A percentile compares a stretch with the other conserved stretches of the same genome.
These are phyloP conservation scores for Delphinapterus leucas DNA, from an alignment of 2,113 vertebrate genomes.

Conservation along the genomic window DNA sequence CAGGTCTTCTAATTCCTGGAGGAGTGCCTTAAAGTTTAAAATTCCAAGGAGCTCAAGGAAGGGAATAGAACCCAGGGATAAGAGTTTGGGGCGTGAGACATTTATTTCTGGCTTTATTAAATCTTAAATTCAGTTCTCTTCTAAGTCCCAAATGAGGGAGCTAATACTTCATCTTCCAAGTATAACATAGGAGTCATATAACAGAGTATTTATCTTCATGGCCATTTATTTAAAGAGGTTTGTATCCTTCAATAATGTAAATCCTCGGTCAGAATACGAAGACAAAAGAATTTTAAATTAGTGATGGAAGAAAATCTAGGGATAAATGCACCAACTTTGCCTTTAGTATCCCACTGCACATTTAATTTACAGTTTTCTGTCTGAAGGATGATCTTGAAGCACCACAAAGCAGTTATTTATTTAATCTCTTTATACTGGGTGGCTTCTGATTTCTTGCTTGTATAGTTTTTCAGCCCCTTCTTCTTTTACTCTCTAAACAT, in stretches of 20 bases:
- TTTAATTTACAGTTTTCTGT: not conserved
- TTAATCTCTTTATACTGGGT: not conserved
- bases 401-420: not conserved
- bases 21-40: not conserved
- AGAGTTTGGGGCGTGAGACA: not conserved
- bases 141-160: not conserved
- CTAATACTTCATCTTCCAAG: not conserved
- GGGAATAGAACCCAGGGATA: not conserved
- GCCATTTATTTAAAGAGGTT: not conserved
- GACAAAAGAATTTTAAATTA: not conserved
- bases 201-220: not conserved
- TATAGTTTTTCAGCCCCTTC: not conserved
- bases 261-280: not conserved
- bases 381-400: not conserved
- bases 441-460: not conserved
- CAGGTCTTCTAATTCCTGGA: not conserved
- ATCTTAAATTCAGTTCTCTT: conserved; percentile 29
- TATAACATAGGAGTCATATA: not conserved
- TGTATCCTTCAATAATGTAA: not conserved
- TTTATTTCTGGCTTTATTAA: conserved; percentile 2
- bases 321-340: not conserved
- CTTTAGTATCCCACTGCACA: not conserved
- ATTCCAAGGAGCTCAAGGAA: not conserved
- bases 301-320: not conserved
- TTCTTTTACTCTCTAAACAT: not conserved